A percentile compares a stretch with the other conserved stretches of the same genome.
phyloP scores from a whole-genome alignment of 2,797 vertebrate genomes.

The Hylomyscus alleni region DNA sequence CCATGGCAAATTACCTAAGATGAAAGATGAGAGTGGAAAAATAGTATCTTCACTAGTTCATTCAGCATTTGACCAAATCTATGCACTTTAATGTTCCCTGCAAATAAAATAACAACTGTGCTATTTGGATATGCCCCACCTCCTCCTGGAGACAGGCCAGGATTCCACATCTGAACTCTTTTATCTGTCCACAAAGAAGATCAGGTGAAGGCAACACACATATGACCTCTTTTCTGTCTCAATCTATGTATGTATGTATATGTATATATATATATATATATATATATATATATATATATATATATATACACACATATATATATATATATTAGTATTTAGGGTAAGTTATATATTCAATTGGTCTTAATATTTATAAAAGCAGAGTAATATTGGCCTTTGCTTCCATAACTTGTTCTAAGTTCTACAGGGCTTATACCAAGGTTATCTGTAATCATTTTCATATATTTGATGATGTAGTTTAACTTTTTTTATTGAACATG shows the following conservation, averaged over 20 bases:
- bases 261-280: too few relatives aligned
- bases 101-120: conserved; percentile 35
- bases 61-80: conserved; percentile 31
- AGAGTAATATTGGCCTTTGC: conserved; percentile 32
- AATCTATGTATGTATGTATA: too few relatives aligned
- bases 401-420: conserved; percentile 53
- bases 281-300: too few relatives aligned
- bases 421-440: conserved; percentile 49
- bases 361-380: conserved; percentile 68
- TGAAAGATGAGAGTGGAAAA: background rate
- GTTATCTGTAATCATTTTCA: conserved; percentile 65
- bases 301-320: too few relatives aligned
- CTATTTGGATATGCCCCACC: background rate
- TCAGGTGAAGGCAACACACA: conserved; percentile 28
- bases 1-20: background rate
- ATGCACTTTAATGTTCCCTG: background rate
- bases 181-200: background rate
- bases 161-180: background rate
- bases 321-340: conserved; percentile 27
- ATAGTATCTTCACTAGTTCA: background rate
- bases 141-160: background rate
- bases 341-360: conserved; percentile 64
- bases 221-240: background rate
- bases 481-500: conserved; percentile 61
- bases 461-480: conserved; percentile 58